A percentile compares a stretch with the other conserved stretches of the same genome.
phyloP scores from a whole-genome alignment of 2,888 invertebrate species.

The Pristionchus arcanus region DNA sequence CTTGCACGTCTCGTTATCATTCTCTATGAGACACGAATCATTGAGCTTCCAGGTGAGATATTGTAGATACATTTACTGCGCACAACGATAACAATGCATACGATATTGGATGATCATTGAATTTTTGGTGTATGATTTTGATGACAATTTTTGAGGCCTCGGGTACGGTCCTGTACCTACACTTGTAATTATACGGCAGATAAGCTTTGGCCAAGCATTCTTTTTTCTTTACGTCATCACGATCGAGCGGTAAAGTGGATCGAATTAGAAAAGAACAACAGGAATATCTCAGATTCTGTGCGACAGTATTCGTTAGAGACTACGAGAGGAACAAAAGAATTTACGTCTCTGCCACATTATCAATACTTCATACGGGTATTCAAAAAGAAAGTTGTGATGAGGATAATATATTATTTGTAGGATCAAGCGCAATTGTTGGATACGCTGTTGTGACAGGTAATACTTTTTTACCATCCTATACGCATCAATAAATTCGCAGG shows the following conservation, averaged over 20 bases:
- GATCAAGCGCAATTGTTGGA: neutral
- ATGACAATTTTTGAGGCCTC: neutral
- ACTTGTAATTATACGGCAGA: neutral
- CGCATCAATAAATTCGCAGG: neutral
- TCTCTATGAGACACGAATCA: neutral
- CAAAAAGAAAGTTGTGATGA: neutral
- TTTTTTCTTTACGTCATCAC: neutral
- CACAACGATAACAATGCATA: neutral
- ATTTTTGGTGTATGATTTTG: neutral
- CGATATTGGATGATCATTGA: neutral
- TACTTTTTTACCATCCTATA: neutral
- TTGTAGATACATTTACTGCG: neutral
- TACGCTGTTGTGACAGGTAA: constrained; percentile 15
- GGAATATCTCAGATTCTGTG: neutral
- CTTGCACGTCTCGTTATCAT: neutral
- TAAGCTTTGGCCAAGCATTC: neutral
- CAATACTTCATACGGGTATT: neutral
- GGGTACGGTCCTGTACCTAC: neutral
- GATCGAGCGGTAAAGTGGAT: neutral
- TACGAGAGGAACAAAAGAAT: neutral
- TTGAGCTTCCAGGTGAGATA: neutral
- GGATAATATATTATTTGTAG: neutral
- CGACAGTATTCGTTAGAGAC: neutral
- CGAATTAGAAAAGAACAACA: neutral
- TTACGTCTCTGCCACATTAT: neutral